These are phyloP conservation scores for Coregonus suidteri DNA, from an alignment of 2,797 vertebrate species.

Conservation along the genomic window DNA sequence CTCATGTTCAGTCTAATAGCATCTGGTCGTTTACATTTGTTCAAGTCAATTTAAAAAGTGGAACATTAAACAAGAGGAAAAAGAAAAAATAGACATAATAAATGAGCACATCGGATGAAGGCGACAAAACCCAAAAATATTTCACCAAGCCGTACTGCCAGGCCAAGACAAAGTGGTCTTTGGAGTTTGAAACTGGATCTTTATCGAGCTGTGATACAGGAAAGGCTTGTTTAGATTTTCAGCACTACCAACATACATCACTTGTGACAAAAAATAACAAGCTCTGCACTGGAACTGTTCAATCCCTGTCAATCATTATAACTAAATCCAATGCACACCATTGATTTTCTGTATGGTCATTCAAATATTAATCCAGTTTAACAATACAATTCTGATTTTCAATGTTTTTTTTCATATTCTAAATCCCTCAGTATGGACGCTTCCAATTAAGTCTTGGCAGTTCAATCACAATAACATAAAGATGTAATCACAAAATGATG, in stretches of 20 bases:
- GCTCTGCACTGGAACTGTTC: slow-evolving; percentile 80
- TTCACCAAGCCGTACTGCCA: slow-evolving; percentile 20
- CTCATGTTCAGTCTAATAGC: slow-evolving; percentile 52
- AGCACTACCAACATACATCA: slow-evolving; percentile 83
- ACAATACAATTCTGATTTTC: slow-evolving; percentile 29
- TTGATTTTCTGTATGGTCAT: slow-evolving; percentile 64
- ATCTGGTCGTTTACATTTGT: slow-evolving; percentile 63
- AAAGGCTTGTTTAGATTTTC: slow-evolving; percentile 84
- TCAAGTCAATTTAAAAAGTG: slow-evolving; percentile 64
- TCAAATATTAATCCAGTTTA: slow-evolving; percentile 46
- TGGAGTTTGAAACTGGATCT: slow-evolving; percentile 35
- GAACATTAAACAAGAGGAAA: slow-evolving; percentile 42
- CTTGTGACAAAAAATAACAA: slow-evolving; percentile 84
- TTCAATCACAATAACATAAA: slow-evolving; percentile 5
- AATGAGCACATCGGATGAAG: slow-evolving; percentile 42
- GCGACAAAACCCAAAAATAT: slow-evolving; percentile 41
- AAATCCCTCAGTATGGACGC: slow-evolving; percentile 2
- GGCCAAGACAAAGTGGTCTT: slow-evolving; percentile 28
- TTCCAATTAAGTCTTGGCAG: slow-evolving; percentile 15
- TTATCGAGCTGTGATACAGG: slow-evolving; percentile 74
- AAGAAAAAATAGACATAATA: slow-evolving; percentile 17
- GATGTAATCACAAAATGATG: slow-evolving; percentile 9
- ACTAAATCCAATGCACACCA: slow-evolving; percentile 80
- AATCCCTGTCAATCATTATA: slow-evolving; percentile 84
- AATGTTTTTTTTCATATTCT: slow-evolving; percentile 11